These are phyloP conservation scores for Archaeoteleia sp. DNA, from an alignment of 2,888 invertebrate species.

Conservation along the genomic window DNA sequence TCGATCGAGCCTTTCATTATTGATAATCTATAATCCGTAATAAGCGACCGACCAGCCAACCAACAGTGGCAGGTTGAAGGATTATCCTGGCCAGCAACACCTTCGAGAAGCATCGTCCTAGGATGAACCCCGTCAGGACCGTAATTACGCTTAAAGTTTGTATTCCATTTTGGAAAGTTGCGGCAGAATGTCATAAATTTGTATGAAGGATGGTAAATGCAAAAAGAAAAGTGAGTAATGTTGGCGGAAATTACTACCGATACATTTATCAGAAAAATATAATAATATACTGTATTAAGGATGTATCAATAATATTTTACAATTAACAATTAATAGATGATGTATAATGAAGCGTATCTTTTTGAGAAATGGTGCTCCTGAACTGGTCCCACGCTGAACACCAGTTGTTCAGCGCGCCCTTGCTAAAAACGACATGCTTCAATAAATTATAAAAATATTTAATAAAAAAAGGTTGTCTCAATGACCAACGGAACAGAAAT, in stretches of 20 bases:
- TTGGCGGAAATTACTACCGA: no score
- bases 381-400: no score
- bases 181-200: slow-evolving; percentile 39
- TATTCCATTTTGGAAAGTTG: slow-evolving; percentile 47
- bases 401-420: no score
- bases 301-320: not conserved
- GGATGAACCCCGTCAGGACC: slow-evolving; percentile 39
- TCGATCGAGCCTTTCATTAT: slow-evolving; percentile 70
- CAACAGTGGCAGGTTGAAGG: slow-evolving; percentile 68
- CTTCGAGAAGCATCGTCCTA: slow-evolving; percentile 43
- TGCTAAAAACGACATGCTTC: not conserved
- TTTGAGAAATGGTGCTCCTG: no score
- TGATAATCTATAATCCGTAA: slow-evolving; percentile 73
- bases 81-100: slow-evolving; percentile 60
- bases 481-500: no score
- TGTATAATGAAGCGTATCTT: no score
- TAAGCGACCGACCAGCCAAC: slow-evolving; percentile 61
- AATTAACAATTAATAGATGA: not conserved
- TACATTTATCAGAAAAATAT: no score
- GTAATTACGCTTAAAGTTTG: slow-evolving; percentile 43
- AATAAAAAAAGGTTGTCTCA: no score
- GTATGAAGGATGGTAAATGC: slow-evolving; percentile 43
- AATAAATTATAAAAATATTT: not conserved
- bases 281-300: no score
- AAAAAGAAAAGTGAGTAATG: slow-evolving; percentile 46